phyloP scores from a whole-genome alignment of 2,888 invertebrate genomes.

The Furcula furcula region DNA sequence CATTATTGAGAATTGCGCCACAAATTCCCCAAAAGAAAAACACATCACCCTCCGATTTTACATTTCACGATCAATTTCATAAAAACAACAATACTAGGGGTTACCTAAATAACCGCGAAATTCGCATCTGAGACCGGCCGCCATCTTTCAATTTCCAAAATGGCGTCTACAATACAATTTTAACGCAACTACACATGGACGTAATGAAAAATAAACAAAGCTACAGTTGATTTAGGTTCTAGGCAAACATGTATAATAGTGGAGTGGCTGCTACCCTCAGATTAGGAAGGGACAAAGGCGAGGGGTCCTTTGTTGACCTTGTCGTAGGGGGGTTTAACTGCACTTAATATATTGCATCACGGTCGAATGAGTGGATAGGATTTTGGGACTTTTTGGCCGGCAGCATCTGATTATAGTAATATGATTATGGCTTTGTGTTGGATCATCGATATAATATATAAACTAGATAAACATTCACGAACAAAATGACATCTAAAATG shows the following conservation, averaged over 20 bases:
- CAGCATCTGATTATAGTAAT: no score
- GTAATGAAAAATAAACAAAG: slow-evolving; percentile 56
- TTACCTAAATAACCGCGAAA: slow-evolving; percentile 14
- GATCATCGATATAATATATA: no score
- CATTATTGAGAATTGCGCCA: slow-evolving; percentile 9
- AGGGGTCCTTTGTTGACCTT: slow-evolving; percentile 34
- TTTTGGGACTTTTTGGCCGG: slow-evolving; percentile 3
- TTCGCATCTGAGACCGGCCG: slow-evolving; percentile 20
- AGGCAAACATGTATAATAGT: slow-evolving; percentile 45
- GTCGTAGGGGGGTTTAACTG: slow-evolving; percentile 27
- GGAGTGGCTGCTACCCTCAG: slow-evolving; percentile 39
- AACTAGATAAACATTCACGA: no score
- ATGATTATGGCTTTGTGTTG: background rate
- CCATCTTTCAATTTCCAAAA: slow-evolving; percentile 24
- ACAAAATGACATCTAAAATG: no score
- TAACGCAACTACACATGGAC: slow-evolving; percentile 36
- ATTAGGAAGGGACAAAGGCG: slow-evolving; percentile 33
- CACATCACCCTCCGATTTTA: slow-evolving; percentile 5
- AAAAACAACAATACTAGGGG: slow-evolving; percentile 13
- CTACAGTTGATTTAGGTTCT: slow-evolving; percentile 47
- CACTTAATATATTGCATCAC: slow-evolving; percentile 37
- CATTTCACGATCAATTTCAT: slow-evolving; percentile 17
- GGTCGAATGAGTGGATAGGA: slow-evolving; percentile 2
- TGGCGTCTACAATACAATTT: slow-evolving; percentile 21
- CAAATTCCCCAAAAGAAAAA: slow-evolving; percentile 18